These are phyloP conservation scores for Danaus plexippus DNA, from an alignment of 1,140 invertebrate genomes.

Conservation along the genomic window DNA sequence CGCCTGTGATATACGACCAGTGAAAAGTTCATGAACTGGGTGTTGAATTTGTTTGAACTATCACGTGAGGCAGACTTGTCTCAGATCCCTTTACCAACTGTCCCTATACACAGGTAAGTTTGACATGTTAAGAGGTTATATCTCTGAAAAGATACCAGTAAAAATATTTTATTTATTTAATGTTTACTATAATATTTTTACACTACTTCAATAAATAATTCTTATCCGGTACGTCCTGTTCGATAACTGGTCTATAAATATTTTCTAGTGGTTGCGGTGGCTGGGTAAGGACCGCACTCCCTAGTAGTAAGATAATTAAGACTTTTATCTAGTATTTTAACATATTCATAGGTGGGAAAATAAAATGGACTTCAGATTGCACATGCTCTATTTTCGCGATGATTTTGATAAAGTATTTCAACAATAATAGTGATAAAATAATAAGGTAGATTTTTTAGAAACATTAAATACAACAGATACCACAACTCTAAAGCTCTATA, in stretches of 20 bases:
- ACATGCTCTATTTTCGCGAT: too few species aligned
- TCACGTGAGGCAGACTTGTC: constrained; percentile 37
- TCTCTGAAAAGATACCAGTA: too few species aligned
- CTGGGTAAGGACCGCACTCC: constrained; percentile 26
- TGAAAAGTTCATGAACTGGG: constrained; percentile 69
- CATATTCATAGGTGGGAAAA: not conserved
- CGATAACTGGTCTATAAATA: constrained; percentile 60
- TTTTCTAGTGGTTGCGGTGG: constrained; percentile 41
- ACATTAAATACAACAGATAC: too few species aligned
- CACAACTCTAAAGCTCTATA: too few species aligned
- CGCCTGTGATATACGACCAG: constrained; percentile 65
- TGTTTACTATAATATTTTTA: constrained; percentile 7
- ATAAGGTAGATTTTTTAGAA: too few species aligned
- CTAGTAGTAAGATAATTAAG: constrained; percentile 35
- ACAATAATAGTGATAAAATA: too few species aligned
- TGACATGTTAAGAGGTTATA: constrained; percentile 1
- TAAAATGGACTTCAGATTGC: too few species aligned
- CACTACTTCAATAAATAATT: constrained; percentile 10
- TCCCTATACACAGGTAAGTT: constrained; percentile 32
- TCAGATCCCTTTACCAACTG: constrained; percentile 18
- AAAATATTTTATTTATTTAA: constrained; percentile 1
- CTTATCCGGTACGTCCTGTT: constrained; percentile 33
- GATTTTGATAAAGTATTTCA: too few species aligned
- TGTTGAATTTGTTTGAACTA: constrained; percentile 67
- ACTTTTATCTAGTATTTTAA: constrained; percentile 16